Conservation (phyloP, 2,888 invertebrate species). For the Gonocerus acuteangulatus region DNA sequence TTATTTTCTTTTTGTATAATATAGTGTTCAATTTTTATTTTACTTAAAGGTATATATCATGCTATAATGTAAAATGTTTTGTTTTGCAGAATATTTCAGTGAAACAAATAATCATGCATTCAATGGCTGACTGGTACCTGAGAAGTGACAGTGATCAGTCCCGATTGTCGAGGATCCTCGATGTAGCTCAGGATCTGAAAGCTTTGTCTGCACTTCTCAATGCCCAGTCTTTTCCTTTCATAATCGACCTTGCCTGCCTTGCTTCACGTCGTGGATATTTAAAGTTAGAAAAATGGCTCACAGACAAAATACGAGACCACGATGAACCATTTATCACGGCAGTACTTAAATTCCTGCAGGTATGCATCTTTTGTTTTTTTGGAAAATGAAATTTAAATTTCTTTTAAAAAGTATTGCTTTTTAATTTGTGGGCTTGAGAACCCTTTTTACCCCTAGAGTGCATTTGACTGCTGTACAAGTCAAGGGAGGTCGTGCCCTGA, state of each 20-base stretch:
- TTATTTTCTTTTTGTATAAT: no score
- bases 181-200: constrained; percentile 85
- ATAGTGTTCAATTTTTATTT: no score
- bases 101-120: constrained; percentile 84
- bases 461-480: no score
- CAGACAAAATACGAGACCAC: constrained; percentile 93
- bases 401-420: no score
- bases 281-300: constrained; percentile 96
- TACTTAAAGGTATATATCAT: no score
- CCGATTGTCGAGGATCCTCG: constrained; percentile 85
- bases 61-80: no score
- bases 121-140: constrained; percentile 96
- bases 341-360: constrained; percentile 76
- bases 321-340: constrained; percentile 83
- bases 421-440: not conserved
- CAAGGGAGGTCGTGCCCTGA: no score
- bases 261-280: constrained; percentile 94
- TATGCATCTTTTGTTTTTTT: constrained; percentile 26
- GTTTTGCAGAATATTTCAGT: constrained; percentile 30
- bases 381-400: no score
- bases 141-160: constrained; percentile 88
- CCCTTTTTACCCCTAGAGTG: no score
- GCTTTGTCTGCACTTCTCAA: constrained; percentile 86
- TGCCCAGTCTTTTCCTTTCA: constrained; percentile 86
- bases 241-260: constrained; percentile 94